These are phyloP conservation scores for Atta texana DNA, from an alignment of 1,140 invertebrate species.

Conservation along the genomic window DNA sequence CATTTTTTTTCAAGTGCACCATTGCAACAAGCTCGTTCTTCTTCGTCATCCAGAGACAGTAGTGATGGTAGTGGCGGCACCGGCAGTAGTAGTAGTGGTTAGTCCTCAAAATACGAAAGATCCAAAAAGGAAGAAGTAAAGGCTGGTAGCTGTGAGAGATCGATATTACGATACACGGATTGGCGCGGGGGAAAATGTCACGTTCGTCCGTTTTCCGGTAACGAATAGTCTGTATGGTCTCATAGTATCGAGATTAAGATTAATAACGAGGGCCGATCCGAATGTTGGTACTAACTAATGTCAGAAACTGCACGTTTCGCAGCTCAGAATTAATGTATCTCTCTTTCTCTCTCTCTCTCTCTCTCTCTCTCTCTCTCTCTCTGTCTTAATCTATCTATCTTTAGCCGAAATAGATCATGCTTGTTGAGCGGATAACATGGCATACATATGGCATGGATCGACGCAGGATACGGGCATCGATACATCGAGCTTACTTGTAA, in stretches of 20 bases:
- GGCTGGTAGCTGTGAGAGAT: slow-evolving; percentile 46
- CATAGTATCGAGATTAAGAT: slow-evolving; percentile 64
- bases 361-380: background rate
- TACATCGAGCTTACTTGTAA: slow-evolving; percentile 27
- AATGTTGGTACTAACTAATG: slow-evolving; percentile 66
- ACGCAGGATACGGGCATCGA: background rate
- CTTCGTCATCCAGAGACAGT: slow-evolving; percentile 50
- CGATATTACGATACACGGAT: slow-evolving; percentile 49
- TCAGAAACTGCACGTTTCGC: slow-evolving; percentile 53
- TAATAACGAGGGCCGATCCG: slow-evolving; percentile 59
- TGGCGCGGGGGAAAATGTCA: slow-evolving; percentile 44
- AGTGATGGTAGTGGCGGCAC: background rate
- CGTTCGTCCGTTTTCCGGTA: slow-evolving; percentile 40
- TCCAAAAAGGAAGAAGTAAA: slow-evolving; percentile 44
- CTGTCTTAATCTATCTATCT: slow-evolving; percentile 41
- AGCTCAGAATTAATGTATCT: slow-evolving; percentile 59
- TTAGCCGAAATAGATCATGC: slow-evolving; percentile 57
- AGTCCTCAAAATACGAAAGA: slow-evolving; percentile 60
- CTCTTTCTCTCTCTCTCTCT: slow-evolving; percentile 47
- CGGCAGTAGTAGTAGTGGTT: slow-evolving; percentile 18
- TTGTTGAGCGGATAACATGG: slow-evolving; percentile 52
- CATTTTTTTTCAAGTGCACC: slow-evolving; percentile 39
- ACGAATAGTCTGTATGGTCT: slow-evolving; percentile 49
- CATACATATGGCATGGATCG: slow-evolving; percentile 14
- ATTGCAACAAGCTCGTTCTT: slow-evolving; percentile 61